Evolutionary conservation across 2,113 vertebrate genomes (phyloP).

Genomic region (Equus quagga): DNA sequence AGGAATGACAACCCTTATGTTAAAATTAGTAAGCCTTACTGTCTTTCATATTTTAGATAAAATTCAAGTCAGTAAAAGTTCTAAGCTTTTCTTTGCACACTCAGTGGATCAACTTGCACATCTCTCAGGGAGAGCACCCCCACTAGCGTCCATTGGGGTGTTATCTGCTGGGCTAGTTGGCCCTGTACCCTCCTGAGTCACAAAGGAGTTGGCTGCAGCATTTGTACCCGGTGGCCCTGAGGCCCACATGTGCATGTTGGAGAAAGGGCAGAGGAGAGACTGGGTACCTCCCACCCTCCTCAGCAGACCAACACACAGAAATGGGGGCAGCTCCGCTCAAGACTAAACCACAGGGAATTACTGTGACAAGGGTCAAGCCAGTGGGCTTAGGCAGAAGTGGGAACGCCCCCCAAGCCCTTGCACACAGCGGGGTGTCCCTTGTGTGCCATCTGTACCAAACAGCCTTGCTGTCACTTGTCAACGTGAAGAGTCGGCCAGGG

Average conservation of each 20-base stretch:
- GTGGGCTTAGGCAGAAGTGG: background rate
- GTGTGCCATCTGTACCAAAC: background rate
- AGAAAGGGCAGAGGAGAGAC: background rate
- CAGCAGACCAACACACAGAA: background rate
- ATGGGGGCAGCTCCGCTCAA: background rate
- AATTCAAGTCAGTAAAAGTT: background rate
- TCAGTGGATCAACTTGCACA: background rate
- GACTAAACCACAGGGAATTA: background rate
- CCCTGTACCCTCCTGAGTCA: background rate
- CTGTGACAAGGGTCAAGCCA: background rate
- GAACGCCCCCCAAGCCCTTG: background rate
- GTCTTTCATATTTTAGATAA: slow-evolving; percentile 53
- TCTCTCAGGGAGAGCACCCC: fast-evolving
- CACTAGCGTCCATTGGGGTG: background rate
- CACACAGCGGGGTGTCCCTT: background rate
- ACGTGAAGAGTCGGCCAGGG: background rate
- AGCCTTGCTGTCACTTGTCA: background rate
- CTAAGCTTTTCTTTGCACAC: background rate
- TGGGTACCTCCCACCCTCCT: background rate
- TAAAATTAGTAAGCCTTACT: slow-evolving; percentile 38
- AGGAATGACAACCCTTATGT: slow-evolving; percentile 34
- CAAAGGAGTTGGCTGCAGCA: background rate
- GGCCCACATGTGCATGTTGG: no score
- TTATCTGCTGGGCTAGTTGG: background rate
- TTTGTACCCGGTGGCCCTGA: background rate